A percentile compares a stretch with the other conserved stretches of the same genome.
These are phyloP conservation scores for Hippocampus guttulatus DNA, from an alignment of 2,113 vertebrate species.

Conservation along the genomic window DNA sequence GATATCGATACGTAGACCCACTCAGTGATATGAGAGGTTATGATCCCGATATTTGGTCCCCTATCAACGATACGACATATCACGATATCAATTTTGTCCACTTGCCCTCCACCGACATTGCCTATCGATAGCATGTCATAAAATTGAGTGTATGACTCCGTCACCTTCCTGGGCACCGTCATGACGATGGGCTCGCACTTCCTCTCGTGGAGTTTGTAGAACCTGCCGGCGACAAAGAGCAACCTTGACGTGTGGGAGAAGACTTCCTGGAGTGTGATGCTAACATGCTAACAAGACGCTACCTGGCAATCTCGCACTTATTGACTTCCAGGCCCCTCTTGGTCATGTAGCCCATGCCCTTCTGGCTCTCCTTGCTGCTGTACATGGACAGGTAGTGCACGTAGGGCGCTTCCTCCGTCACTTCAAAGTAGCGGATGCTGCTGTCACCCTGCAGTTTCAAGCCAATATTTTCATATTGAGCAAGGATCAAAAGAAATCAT, in stretches of 20 bases:
- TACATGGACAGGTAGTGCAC: constrained; percentile 87
- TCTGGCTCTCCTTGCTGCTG: constrained; percentile 88
- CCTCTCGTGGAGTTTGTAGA: constrained; percentile 82
- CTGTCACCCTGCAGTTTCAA: constrained; percentile 79
- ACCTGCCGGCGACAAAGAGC: constrained; percentile 53
- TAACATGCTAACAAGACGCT: neutral
- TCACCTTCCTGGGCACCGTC: constrained; percentile 82
- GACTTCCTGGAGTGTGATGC: neutral
- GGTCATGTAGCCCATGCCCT: constrained; percentile 89
- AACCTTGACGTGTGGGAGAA: neutral
- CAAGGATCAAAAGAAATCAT: neutral
- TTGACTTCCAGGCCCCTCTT: constrained; percentile 89
- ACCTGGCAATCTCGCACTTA: constrained; percentile 92
- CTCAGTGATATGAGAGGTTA: neutral
- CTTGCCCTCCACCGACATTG: no score
- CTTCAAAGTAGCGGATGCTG: constrained; percentile 90
- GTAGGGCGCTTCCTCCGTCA: constrained; percentile 83
- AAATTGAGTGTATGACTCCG: no score
- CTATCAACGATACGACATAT: no score
- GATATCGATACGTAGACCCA: neutral
- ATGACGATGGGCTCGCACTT: constrained; percentile 82
- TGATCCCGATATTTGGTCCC: no score
- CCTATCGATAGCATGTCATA: no score
- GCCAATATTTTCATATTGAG: neutral
- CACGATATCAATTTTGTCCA: neutral